Evolutionary conservation across 2,113 vertebrate species (phyloP).

Genomic region (Echinops telfairi): DNA sequence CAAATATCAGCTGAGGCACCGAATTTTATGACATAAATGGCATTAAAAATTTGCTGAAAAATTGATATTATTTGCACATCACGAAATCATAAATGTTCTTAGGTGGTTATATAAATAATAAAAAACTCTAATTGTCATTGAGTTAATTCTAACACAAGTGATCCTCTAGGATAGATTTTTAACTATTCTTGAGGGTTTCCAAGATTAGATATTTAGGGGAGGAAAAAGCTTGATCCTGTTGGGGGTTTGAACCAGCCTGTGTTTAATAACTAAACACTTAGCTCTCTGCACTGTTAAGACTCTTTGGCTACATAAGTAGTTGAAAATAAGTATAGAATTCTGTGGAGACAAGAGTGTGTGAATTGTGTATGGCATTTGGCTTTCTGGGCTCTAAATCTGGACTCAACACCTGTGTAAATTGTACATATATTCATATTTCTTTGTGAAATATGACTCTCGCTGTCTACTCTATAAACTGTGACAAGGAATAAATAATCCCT

Average conservation of each 20-base stretch:
- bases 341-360: neutral
- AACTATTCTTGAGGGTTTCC: no score
- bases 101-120: neutral
- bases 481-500: neutral
- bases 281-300: no score
- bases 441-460: neutral
- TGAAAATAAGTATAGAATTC: neutral
- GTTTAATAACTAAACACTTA: no score
- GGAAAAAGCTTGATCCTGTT: no score
- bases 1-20: no score
- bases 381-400: neutral
- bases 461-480: neutral
- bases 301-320: no score
- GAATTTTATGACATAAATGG: no score
- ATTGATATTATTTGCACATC: conserved; percentile 18
- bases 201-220: no score
- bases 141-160: no score
- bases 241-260: no score
- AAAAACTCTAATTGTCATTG: no score
- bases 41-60: neutral
- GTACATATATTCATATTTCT: neutral
- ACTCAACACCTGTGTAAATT: neutral
- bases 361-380: neutral
- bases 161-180: no score
- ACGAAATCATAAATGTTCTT: neutral